Evolutionary conservation across 2,888 invertebrate species (phyloP).

Genomic region (Sericinus montela): DNA sequence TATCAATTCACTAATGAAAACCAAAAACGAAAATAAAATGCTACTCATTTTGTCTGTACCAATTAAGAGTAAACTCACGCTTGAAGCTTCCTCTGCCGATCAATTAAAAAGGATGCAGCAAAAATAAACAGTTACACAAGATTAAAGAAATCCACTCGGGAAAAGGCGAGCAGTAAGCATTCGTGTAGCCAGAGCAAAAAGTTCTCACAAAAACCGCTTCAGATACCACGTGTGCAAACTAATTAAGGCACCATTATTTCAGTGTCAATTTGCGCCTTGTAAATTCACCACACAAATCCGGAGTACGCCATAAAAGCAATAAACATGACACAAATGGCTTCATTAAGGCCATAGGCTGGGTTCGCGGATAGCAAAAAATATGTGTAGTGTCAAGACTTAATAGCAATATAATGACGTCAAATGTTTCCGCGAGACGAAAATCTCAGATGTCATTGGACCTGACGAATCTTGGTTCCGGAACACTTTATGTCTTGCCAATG

Average conservation of each 20-base stretch:
- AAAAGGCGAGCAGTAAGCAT: conserved; percentile 19
- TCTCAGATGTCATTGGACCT: conserved; percentile 58
- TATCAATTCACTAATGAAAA: too few relatives aligned
- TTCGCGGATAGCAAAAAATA: conserved; percentile 66
- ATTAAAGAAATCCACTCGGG: conserved; percentile 19
- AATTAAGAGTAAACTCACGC: conserved; percentile 14
- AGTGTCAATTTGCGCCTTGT: conserved; percentile 72
- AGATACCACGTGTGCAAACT: conserved; percentile 44
- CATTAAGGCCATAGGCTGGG: conserved; percentile 68
- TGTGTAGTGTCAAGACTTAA: conserved; percentile 58
- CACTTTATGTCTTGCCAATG: conserved; percentile 21
- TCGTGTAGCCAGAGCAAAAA: conserved; percentile 16
- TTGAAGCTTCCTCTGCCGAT: conserved; percentile 15
- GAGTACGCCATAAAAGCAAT: conserved; percentile 72
- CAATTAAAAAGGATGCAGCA: conserved; percentile 22
- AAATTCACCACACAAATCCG: conserved; percentile 71
- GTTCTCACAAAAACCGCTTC: conserved; percentile 29
- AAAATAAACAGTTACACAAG: conserved; percentile 19
- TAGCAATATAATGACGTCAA: conserved; percentile 70
- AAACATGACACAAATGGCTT: conserved; percentile 76
- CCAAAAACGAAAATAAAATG: not conserved
- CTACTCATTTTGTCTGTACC: conserved; percentile 2
- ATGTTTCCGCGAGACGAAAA: conserved; percentile 66
- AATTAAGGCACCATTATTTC: conserved; percentile 59
- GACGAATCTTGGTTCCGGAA: conserved; percentile 51